A percentile compares a stretch with the other conserved stretches of the same genome.
Evolutionary conservation across 1,140 invertebrate genomes (phyloP).

Genomic region (Drosophila ananassae): DNA sequence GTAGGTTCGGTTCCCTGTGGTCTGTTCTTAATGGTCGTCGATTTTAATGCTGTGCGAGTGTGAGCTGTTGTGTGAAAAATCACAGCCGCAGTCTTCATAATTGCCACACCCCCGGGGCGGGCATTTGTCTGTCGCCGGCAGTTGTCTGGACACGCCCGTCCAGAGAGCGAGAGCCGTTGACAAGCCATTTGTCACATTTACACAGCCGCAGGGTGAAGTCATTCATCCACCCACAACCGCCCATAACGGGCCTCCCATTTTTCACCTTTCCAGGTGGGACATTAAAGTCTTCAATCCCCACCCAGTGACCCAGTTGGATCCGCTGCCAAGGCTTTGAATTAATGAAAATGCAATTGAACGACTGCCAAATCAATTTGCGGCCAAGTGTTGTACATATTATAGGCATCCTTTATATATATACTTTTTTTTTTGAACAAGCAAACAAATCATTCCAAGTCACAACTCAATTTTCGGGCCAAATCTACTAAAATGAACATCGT

Average conservation of each 20-base stretch:
- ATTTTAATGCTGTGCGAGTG: slow-evolving; percentile 54
- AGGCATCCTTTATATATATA: background rate
- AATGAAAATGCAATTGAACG: slow-evolving; percentile 43
- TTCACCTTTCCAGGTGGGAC: slow-evolving; percentile 7
- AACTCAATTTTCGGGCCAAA: slow-evolving; percentile 28
- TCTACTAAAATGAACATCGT: slow-evolving; percentile 57
- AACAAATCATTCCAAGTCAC: slow-evolving; percentile 30
- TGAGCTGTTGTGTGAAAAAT: slow-evolving; percentile 57
- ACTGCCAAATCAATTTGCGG: slow-evolving; percentile 49
- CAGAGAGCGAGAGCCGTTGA: slow-evolving; percentile 48
- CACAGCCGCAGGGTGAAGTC: slow-evolving; percentile 23
- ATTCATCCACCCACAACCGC: background rate
- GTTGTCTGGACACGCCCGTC: slow-evolving; percentile 16
- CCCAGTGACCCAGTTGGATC: slow-evolving; percentile 38
- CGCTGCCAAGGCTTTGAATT: slow-evolving; percentile 33
- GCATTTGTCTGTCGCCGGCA: slow-evolving; percentile 64
- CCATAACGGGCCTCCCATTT: background rate
- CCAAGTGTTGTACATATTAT: slow-evolving; percentile 15
- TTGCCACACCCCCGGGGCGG: slow-evolving; percentile 48
- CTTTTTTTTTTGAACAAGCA: slow-evolving; percentile 1
- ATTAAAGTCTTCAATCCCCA: slow-evolving; percentile 28
- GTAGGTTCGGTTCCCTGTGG: slow-evolving; percentile 15
- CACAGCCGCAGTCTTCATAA: slow-evolving; percentile 40
- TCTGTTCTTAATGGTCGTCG: slow-evolving; percentile 62
- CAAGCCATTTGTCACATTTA: slow-evolving; percentile 75